These are phyloP conservation scores for Sinella curviseta DNA, from an alignment of 1,140 invertebrate species.

Conservation along the genomic window DNA sequence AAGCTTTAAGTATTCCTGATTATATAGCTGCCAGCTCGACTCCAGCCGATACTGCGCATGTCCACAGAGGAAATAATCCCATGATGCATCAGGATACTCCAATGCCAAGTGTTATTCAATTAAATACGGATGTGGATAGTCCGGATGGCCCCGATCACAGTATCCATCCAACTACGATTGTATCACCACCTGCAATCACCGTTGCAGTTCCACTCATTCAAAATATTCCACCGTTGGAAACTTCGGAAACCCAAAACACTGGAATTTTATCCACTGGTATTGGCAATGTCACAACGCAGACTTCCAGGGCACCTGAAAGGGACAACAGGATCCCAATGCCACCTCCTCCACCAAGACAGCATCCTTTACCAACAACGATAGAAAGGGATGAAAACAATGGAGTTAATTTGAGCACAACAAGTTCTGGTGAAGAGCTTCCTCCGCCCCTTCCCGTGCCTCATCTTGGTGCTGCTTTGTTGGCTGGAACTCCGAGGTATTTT, in stretches of 20 bases:
- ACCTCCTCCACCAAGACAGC: neutral
- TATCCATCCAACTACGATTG: neutral
- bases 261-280: neutral
- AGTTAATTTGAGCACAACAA: conserved; percentile 31
- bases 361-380: neutral
- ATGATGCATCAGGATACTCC: neutral
- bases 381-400: neutral
- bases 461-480: conserved; percentile 33
- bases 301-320: neutral
- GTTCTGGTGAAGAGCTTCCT: conserved; percentile 40
- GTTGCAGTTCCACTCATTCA: neutral
- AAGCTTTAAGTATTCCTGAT: conserved; percentile 38
- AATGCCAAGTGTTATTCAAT: neutral
- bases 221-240: neutral
- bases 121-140: neutral
- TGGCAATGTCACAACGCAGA: too few relatives aligned
- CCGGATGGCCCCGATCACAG: neutral
- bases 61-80: neutral
- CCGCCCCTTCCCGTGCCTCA: neutral
- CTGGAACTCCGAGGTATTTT: conserved; percentile 35
- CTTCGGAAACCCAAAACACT: neutral
- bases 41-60: neutral
- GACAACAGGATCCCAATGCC: neutral
- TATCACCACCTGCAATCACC: neutral
- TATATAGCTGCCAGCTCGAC: conserved; percentile 10